phyloP scores from a whole-genome alignment of 2,113 vertebrate species.

The Montifringilla adamsi region DNA sequence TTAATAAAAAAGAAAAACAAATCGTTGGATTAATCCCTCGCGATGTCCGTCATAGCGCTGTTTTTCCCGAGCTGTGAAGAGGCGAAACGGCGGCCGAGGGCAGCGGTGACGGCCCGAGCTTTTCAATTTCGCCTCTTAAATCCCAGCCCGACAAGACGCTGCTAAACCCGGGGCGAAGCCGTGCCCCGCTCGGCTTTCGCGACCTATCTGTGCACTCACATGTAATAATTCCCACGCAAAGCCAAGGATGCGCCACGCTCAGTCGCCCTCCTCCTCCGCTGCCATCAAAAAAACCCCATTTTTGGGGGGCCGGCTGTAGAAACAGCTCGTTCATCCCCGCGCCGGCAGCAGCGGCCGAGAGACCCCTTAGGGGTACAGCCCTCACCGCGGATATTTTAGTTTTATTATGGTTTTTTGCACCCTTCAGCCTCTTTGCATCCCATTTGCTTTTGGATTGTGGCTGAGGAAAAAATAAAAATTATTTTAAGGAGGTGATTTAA shows the following conservation, averaged over 20 bases:
- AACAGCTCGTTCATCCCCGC: neutral
- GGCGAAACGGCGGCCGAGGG: neutral
- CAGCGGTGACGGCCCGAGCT: neutral
- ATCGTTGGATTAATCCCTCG: neutral
- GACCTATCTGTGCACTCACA: conserved; percentile 73
- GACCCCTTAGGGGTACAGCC: neutral
- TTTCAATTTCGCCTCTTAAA: neutral
- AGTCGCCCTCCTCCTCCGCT: neutral
- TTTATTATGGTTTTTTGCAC: accelerated
- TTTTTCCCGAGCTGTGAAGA: neutral
- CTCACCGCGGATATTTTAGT: neutral
- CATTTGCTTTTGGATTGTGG: neutral
- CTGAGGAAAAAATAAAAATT: accelerated
- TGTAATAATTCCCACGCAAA: conserved; percentile 44
- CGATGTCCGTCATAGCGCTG: neutral
- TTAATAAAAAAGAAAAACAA: neutral
- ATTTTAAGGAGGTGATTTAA: neutral
- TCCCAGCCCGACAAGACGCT: neutral
- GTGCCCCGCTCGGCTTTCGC: neutral
- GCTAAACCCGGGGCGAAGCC: neutral
- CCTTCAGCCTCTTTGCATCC: neutral
- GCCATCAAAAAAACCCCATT: accelerated
- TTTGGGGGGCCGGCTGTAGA: neutral
- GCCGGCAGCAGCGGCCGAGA: neutral
- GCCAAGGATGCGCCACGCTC: neutral